Evolutionary conservation across 2,113 vertebrate genomes (phyloP).

Genomic region (Stomatorhinus ivindoensis): DNA sequence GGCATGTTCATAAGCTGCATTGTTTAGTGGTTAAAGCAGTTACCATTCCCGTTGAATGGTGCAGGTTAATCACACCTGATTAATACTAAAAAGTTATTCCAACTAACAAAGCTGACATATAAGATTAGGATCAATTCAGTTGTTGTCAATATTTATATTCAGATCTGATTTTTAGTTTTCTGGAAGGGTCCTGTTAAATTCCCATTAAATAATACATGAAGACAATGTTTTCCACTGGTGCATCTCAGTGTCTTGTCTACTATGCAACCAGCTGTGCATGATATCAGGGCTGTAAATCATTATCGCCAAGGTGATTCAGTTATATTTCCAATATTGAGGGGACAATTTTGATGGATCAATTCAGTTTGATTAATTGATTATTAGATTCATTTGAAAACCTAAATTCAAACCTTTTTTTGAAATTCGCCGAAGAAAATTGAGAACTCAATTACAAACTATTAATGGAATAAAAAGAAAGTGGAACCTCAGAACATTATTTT

Average conservation of each 20-base stretch:
- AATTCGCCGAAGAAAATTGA: background rate
- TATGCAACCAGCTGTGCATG: background rate
- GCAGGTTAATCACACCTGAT: background rate
- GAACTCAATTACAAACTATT: background rate
- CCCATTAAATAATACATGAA: background rate
- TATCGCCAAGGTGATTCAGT: background rate
- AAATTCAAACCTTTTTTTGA: background rate
- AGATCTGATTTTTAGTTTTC: background rate
- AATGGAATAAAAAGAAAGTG: background rate
- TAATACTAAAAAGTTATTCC: background rate
- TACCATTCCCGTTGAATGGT: background rate
- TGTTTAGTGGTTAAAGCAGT: background rate
- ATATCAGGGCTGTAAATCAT: background rate
- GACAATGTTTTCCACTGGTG: background rate
- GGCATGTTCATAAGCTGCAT: background rate
- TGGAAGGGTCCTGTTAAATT: background rate
- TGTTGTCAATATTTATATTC: background rate
- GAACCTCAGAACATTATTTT: background rate
- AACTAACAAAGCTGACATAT: background rate
- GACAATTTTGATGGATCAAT: background rate
- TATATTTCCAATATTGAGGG: background rate
- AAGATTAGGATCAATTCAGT: background rate
- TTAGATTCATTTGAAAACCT: background rate
- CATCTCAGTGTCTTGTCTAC: background rate
- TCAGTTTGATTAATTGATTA: background rate